Evolutionary conservation across 2,797 vertebrate species (phyloP).

Genomic region (Manis pentadactyla): DNA sequence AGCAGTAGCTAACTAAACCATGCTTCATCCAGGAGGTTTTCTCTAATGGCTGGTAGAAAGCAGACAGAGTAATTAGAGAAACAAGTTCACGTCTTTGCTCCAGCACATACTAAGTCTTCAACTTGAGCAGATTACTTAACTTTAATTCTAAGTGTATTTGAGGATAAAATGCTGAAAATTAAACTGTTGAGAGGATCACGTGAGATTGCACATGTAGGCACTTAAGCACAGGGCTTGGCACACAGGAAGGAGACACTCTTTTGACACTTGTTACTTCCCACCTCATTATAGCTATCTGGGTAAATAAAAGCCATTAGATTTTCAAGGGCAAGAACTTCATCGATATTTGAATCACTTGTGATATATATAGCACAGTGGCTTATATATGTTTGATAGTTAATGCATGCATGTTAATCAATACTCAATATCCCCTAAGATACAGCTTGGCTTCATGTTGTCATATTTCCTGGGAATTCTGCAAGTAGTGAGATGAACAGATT

Average conservation of each 20-base stretch:
- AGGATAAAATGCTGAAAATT: neutral
- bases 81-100: neutral
- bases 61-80: neutral
- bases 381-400: neutral
- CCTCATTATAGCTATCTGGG: neutral
- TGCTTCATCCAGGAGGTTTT: neutral
- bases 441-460: neutral
- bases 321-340: slow-evolving; percentile 4
- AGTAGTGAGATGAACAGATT: neutral
- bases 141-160: neutral
- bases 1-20: neutral
- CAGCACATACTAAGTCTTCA: neutral
- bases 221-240: neutral
- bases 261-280: neutral
- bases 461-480: neutral
- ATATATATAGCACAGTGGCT: neutral
- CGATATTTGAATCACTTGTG: neutral
- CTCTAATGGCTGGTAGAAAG: neutral
- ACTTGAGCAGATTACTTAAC: neutral
- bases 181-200: neutral
- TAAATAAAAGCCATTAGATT: neutral
- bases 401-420: neutral
- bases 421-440: neutral
- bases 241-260: neutral
- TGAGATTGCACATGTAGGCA: neutral